Conservation (phyloP, 2,888 invertebrate genomes). For the Orchesella flavescens region DNA sequence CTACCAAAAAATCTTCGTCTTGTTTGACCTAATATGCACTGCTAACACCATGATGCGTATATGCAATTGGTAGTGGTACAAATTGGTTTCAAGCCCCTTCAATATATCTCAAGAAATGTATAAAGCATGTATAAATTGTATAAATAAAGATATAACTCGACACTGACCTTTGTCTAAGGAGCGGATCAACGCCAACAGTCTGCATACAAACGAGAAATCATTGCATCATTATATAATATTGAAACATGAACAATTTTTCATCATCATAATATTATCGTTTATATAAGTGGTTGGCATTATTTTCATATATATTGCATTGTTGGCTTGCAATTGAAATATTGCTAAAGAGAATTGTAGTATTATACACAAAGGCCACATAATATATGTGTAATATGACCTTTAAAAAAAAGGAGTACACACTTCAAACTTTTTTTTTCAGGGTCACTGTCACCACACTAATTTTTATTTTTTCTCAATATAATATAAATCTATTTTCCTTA, state of each 20-base stretch:
- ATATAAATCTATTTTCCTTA: conserved; percentile 23
- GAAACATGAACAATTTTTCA: neutral
- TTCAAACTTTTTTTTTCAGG: neutral
- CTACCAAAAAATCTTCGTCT: too few relatives aligned
- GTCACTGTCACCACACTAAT: neutral
- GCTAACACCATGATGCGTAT: too few relatives aligned
- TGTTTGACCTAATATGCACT: too few relatives aligned
- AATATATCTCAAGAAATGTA: neutral
- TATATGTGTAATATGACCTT: too few relatives aligned
- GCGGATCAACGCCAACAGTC: conserved; percentile 90
- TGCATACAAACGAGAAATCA: conserved; percentile 27
- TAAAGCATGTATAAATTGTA: neutral
- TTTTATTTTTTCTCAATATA: neutral
- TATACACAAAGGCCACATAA: neutral
- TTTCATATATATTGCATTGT: too few relatives aligned
- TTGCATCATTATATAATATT: neutral
- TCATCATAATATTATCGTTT: neutral
- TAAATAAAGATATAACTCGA: conserved; percentile 6
- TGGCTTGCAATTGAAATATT: too few relatives aligned
- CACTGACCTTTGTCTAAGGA: conserved; percentile 85
- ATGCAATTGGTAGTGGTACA: too few relatives aligned
- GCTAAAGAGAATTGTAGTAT: too few relatives aligned
- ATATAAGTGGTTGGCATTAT: neutral
- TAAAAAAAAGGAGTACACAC: neutral
- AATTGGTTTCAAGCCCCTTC: too few relatives aligned